Base-by-base conservation (phyloP, 2,113 vertebrate genomes). In the Ifrita kowaldi region DNA sequence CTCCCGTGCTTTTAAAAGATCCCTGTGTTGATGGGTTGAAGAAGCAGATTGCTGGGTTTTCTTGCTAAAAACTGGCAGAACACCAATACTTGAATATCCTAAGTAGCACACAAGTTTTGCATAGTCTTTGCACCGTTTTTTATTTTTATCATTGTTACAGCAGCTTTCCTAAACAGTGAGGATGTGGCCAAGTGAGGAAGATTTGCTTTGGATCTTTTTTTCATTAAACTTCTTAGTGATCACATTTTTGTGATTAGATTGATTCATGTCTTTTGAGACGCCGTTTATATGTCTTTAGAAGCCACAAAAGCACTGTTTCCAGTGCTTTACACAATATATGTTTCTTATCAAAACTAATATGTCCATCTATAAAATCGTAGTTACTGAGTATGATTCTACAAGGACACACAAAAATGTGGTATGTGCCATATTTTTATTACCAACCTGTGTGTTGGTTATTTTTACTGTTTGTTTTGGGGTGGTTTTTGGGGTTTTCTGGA, bases 291-390 rank as follows among this genome's bases (percentile, higher is more conserved):
- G 19, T 26, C 21, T 80, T 21, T 46, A 39, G 27, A 50, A 67
- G 30, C 35, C 24, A 75, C 33, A 57, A 55, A 82, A 39, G 1
- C 28, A 32, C 19, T 22, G 10, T 20, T 82, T 64, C 74, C n/a
- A 67, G 20, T n/a, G 16, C 13, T 78, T 62, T 41, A n/a, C 0
- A 6, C 7, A 41, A 27, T 13, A n/a, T 5, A 3, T n/a, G 11
- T 55, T 92, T 84, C 23, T 24, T 16, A 55, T 28, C 49, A 42
- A 59, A 80, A 50, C 3, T 44, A 55, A 6, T 41, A 20, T 28
- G 8, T 70, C 32, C 27, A 46, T 7, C 18, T 55, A 30, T 22
- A 83, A 67, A 95, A 37, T 8, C 1, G 0, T 62, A n/a, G 20
- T 63, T 76, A 41, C 3, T 55, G 24, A 37, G 4, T 13, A 16